Percentiles rank a stretch among this genome's conserved stretches.
phyloP scores from a whole-genome alignment of 2,797 vertebrate genomes.

The Tympanoctomys barrerae region DNA sequence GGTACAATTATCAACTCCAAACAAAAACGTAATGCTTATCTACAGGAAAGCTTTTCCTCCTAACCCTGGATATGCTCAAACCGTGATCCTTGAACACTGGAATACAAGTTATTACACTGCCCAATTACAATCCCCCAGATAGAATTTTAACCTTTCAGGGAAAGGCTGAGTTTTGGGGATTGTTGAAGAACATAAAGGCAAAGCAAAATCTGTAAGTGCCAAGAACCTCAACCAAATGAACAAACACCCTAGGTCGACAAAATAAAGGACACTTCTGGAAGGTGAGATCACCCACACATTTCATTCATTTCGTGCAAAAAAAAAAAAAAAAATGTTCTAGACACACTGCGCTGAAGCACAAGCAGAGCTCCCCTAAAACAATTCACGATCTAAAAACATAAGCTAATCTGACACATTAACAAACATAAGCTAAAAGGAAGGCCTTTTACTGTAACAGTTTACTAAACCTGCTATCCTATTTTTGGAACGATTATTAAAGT shows the following conservation, averaged over 20 bases:
- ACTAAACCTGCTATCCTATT: slow-evolving; percentile 46
- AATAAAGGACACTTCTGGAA: slow-evolving; percentile 46
- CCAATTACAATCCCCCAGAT: neutral
- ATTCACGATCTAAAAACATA: slow-evolving; percentile 54
- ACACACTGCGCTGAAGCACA: neutral
- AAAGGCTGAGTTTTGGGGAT: neutral
- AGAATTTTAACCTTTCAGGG: slow-evolving; percentile 54
- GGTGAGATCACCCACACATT: slow-evolving; percentile 8
- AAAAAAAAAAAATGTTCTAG: slow-evolving; percentile 38
- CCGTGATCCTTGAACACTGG: neutral
- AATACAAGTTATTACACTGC: slow-evolving; percentile 35
- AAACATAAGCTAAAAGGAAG: slow-evolving; percentile 31
- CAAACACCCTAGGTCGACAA: neutral
- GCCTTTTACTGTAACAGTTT: neutral
- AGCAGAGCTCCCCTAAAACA: slow-evolving; percentile 37
- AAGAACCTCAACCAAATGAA: slow-evolving; percentile 31
- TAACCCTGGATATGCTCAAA: slow-evolving; percentile 44
- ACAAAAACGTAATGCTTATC: slow-evolving; percentile 34
- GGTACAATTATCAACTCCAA: slow-evolving; percentile 22
- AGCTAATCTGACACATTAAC: slow-evolving; percentile 19
- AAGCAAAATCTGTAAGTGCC: slow-evolving; percentile 22
- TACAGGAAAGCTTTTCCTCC: slow-evolving; percentile 47
- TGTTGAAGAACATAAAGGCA: slow-evolving; percentile 58
- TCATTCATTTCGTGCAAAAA: neutral
- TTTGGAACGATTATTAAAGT: slow-evolving; percentile 56